A percentile compares a stretch with the other conserved stretches of the same genome.
These are phyloP conservation scores for Chrysopilus asiliformis DNA, from an alignment of 2,888 invertebrate genomes.

Conservation along the genomic window DNA sequence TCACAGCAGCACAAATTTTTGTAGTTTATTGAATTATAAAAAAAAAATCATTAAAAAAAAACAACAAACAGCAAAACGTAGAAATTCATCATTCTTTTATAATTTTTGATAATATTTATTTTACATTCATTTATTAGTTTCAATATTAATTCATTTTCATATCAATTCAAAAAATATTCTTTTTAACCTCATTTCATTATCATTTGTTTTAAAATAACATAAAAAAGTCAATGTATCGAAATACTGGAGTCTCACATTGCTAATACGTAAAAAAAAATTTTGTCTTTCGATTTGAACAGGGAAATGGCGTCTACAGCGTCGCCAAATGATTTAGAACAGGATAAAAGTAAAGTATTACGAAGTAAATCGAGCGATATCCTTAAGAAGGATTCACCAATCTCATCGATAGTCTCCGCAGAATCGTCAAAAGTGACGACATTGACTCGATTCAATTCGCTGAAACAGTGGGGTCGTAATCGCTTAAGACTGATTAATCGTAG, in stretches of 20 bases:
- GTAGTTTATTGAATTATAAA: no score
- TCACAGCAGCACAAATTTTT: no score
- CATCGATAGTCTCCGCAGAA: slow-evolving; percentile 29
- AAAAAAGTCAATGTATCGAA: no score
- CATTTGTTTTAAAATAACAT: no score
- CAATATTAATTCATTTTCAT: no score
- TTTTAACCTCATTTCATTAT: no score
- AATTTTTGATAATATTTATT: no score
- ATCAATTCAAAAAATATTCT: no score
- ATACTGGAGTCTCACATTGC: slow-evolving; percentile 12
- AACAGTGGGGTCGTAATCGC: slow-evolving; percentile 73
- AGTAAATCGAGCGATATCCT: slow-evolving; percentile 67
- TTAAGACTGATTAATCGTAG: slow-evolving; percentile 59
- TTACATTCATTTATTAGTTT: no score
- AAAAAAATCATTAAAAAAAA: no score
- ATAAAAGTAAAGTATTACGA: slow-evolving; percentile 23
- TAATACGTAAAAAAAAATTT: slow-evolving; percentile 6
- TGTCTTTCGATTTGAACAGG: slow-evolving; percentile 3
- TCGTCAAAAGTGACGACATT: slow-evolving; percentile 34
- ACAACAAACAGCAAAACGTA: no score
- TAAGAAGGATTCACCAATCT: slow-evolving; percentile 44
- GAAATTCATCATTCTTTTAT: no score
- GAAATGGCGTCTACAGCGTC: slow-evolving; percentile 1
- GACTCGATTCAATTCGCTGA: slow-evolving; percentile 56
- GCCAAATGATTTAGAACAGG: slow-evolving; percentile 1